A percentile compares a stretch with the other conserved stretches of the same genome.
phyloP scores from a whole-genome alignment of 2,888 invertebrate species.

The Caenorhabditis sp. region DNA sequence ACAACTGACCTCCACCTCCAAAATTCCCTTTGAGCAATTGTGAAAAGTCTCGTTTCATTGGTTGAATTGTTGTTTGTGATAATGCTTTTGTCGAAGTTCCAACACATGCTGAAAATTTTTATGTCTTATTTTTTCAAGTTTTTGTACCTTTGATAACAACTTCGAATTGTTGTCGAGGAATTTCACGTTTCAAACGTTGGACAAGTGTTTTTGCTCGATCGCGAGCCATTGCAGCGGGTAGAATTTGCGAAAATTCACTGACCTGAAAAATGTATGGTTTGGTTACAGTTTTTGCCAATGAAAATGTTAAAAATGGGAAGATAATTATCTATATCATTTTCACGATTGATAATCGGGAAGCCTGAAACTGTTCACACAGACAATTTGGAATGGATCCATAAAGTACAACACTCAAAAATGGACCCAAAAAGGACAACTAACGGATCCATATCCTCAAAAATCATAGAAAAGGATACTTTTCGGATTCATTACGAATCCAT shows the following conservation, averaged over 20 bases:
- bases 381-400: too few relatives aligned
- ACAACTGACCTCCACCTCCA: constrained; percentile 50
- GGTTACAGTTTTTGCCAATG: too few relatives aligned
- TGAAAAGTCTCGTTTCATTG: constrained; percentile 65
- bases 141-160: constrained; percentile 51
- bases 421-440: too few relatives aligned
- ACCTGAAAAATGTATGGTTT: constrained; percentile 20
- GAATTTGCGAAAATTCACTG: constrained; percentile 64
- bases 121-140: not conserved
- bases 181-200: constrained; percentile 59
- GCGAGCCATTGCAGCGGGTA: constrained; percentile 56
- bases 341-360: not conserved
- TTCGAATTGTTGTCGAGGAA: constrained; percentile 67
- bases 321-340: too few relatives aligned
- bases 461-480: too few relatives aligned
- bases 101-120: constrained; percentile 6
- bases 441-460: too few relatives aligned
- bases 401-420: too few relatives aligned
- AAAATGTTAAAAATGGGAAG: too few relatives aligned
- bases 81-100: constrained; percentile 38
- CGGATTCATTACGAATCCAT: too few relatives aligned
- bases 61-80: constrained; percentile 56
- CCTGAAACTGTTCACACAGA: too few relatives aligned
- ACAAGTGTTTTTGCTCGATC: constrained; percentile 60
- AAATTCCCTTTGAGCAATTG: constrained; percentile 64